These are phyloP conservation scores for Lophura nycthemera DNA, from an alignment of 2,113 vertebrate genomes.

Conservation along the genomic window DNA sequence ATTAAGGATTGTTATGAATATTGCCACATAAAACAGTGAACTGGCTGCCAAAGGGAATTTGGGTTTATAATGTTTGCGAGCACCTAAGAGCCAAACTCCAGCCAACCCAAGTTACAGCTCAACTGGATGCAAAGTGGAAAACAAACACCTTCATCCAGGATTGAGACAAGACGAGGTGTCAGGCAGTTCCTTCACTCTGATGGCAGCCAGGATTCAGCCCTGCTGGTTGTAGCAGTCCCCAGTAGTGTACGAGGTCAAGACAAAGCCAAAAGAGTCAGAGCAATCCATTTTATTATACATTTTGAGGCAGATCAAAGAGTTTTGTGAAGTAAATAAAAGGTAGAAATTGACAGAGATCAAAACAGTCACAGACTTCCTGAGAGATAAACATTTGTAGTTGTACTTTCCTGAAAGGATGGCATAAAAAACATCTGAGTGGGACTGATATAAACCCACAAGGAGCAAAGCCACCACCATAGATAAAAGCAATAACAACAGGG, in stretches of 20 bases:
- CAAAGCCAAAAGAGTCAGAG: not conserved
- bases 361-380: not conserved
- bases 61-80: accelerated
- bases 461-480: not conserved
- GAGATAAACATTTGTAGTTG: not conserved
- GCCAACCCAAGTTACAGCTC: not conserved
- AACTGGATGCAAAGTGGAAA: not conserved
- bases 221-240: not conserved
- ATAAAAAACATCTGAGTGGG: not conserved
- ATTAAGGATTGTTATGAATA: conserved; percentile 12
- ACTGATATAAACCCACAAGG: not conserved
- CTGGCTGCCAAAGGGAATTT: not conserved
- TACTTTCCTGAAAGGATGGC: not conserved
- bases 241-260: not conserved
- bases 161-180: not conserved
- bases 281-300: not conserved
- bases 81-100: not conserved
- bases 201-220: not conserved
- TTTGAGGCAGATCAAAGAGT: not conserved
- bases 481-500: not conserved
- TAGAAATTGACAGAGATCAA: not conserved
- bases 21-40: not conserved
- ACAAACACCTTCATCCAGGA: not conserved
- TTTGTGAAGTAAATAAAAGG: not conserved
- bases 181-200: not conserved